Base-by-base conservation (phyloP, 1,140 invertebrate genomes). In the Bombus fervidus region DNA sequence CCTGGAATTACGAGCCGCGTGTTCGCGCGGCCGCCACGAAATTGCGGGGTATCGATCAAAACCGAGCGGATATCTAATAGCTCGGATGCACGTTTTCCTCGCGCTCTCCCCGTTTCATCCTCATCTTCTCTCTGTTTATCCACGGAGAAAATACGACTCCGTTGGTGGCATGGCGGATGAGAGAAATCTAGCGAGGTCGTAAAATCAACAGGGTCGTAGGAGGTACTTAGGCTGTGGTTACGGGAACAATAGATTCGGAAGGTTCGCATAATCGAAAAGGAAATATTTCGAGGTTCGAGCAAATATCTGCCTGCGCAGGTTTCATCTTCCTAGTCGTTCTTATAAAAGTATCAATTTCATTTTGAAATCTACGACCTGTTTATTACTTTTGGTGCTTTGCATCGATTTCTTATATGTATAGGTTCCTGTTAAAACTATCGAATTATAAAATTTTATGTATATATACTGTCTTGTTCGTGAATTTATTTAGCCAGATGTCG, bases 1-100 rank as follows among this genome's bases (percentile, higher is more conserved):
- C 84, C 78, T 75, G 84, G 79, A 85, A 85, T 85, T 85, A 81
- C 71, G 76, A 39, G 10, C 76, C 25, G 82, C 57, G 77, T 79
- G 47, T 83, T 78, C 74, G 53, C 73, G 82, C 28, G 62, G 47
- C 47, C 39, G 77, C 25, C 78, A 57, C 69, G 84, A 85, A 85
- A 85, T 81, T 81, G 78, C 84, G 34, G 79, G 79, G 84, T 85
- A 81, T 85, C 84, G 78, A 85, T 85, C 84, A 85, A 85, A 73
- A 57, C 59, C 71, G 43, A 85, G 71, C 41, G 76, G 83, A 85
- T 85, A 85, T 84, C 82, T 84, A 84, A 84, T 80, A 72, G 43
- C 78, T 69, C 43, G 75, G 68, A 79, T 84, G 76, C 76, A 72
- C 64, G 69, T 73, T 62, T 80, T 25, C 68, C 31, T 66, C 62